These are phyloP conservation scores for Hylomyscus alleni DNA, from an alignment of 2,797 vertebrate species.

Conservation along the genomic window DNA sequence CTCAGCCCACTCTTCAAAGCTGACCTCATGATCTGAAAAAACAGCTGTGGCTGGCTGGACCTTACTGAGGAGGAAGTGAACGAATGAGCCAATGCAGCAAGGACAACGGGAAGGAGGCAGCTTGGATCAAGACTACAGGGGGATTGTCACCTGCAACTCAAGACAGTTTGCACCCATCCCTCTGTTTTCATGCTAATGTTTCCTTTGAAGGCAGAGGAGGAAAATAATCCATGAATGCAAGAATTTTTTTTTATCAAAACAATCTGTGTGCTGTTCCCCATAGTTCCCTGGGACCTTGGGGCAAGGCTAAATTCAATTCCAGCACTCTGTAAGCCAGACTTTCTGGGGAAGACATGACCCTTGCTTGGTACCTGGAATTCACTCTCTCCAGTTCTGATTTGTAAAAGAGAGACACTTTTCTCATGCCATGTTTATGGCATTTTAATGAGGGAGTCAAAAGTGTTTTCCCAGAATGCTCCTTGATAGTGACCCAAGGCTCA, in stretches of 20 bases:
- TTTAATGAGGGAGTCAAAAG: constrained; percentile 1
- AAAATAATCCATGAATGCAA: constrained; percentile 40
- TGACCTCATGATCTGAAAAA: not conserved
- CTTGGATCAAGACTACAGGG: not conserved
- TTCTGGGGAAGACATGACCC: not conserved
- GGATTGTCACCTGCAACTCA: constrained; percentile 22
- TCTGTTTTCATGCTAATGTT: constrained; percentile 44
- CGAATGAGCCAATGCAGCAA: not conserved
- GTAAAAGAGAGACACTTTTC: not conserved
- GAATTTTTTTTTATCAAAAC: constrained; percentile 43
- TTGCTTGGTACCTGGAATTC: not conserved
- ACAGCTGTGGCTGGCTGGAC: not conserved
- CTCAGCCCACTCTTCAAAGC: not conserved
- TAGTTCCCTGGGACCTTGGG: constrained; percentile 15
- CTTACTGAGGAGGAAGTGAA: not conserved
- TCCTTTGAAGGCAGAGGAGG: constrained; percentile 31
- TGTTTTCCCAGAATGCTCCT: not conserved
- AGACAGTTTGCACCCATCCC: not conserved
- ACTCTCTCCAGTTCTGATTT: constrained; percentile 32
- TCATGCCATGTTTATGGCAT: constrained; percentile 1
- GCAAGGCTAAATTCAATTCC: constrained; percentile 44
- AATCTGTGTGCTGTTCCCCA: constrained; percentile 46
- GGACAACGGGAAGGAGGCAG: not conserved
- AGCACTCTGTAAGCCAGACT: constrained; percentile 7
- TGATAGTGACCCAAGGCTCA: not conserved